Evolutionary conservation across 2,797 vertebrate species (phyloP).

Genomic region (Gila robusta): DNA sequence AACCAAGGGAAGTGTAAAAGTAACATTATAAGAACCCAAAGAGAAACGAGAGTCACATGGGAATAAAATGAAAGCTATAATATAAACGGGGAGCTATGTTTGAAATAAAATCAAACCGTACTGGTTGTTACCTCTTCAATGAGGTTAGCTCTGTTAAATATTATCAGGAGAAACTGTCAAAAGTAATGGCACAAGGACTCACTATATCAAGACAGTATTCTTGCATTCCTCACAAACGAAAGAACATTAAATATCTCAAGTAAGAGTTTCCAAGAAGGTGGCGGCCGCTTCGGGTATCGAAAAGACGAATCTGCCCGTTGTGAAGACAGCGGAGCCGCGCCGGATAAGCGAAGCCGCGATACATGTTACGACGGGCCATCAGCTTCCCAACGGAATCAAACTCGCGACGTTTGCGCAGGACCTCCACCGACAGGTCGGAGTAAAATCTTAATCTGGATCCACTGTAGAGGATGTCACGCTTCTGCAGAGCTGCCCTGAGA

Average conservation of each 20-base stretch:
- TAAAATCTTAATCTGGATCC: neutral
- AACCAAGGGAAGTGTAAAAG: no score
- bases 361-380: neutral
- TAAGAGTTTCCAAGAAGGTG: no score
- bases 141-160: neutral
- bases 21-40: no score
- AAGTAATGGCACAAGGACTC: no score
- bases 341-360: neutral
- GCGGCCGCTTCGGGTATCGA: no score
- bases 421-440: neutral
- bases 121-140: no score
- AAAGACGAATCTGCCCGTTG: no score
- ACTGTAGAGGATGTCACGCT: neutral
- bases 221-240: neutral
- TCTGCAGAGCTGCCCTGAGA: constrained; percentile 3
- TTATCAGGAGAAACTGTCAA: fast-evolving
- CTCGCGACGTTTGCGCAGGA: neutral
- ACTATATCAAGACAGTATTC: neutral
- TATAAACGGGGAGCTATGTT: neutral
- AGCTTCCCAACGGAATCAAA: neutral
- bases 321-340: neutral
- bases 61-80: no score
- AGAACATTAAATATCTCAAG: no score
- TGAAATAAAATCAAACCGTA: neutral
- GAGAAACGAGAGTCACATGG: no score